These are phyloP conservation scores for Thamnophis elegans DNA, from an alignment of 2,797 vertebrate species.

Conservation along the genomic window DNA sequence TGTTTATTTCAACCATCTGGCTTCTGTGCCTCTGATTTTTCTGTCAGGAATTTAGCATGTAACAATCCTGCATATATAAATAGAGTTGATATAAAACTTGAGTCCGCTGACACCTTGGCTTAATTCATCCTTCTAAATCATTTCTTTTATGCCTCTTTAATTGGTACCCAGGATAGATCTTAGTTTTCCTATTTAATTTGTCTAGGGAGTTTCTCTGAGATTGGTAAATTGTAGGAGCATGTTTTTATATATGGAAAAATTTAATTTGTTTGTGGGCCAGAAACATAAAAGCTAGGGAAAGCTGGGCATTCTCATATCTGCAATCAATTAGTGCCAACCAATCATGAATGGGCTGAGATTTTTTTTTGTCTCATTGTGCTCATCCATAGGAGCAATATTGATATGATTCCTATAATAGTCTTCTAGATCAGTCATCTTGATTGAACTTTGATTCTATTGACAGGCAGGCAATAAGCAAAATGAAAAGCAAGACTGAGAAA, in stretches of 20 bases:
- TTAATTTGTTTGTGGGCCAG: neutral
- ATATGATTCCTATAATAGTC: neutral
- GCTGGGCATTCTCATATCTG: neutral
- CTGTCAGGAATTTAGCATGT: neutral
- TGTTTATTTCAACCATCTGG: neutral
- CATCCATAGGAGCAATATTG: neutral
- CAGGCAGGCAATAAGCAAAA: neutral
- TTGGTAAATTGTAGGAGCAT: neutral
- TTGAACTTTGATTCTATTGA: neutral
- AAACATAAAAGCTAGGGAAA: neutral
- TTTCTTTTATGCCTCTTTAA: neutral
- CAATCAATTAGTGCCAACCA: neutral
- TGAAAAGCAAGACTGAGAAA: neutral
- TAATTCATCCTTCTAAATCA: neutral
- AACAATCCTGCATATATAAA: neutral
- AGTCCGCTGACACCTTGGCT: neutral
- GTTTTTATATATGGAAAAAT: neutral
- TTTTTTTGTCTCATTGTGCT: neutral
- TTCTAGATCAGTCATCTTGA: neutral
- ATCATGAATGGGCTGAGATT: neutral
- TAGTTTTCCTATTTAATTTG: neutral
- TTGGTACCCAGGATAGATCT: neutral
- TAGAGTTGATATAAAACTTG: neutral
- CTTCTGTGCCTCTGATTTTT: neutral
- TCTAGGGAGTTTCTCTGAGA: neutral